Evolutionary conservation across 2,797 vertebrate genomes (phyloP), one percentile per base, ranked within the genome.

Genomic region (Premnoplex brunnescens): DNA sequence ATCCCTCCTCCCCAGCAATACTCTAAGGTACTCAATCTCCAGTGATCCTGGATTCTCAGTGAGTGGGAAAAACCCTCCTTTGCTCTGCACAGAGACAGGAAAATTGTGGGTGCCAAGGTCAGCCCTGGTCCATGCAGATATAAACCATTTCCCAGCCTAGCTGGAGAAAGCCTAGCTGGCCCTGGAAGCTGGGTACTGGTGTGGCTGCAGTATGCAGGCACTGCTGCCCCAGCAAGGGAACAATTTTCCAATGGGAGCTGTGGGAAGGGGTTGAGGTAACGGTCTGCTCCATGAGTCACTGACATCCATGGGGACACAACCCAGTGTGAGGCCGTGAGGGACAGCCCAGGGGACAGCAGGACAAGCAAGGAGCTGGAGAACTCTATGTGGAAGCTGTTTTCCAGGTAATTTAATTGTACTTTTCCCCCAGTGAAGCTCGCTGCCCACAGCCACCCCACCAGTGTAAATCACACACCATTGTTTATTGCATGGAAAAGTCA

Each of bases 181-280:
- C 48, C 52, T 6, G 1, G 39, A 74, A 44, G n/a, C 49, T 74
- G 37, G 17, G 12, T n/a, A 34, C 41, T 7, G 3, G 21, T 56
- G 39, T 82, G 46, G 39, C 48, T 15, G 3, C 1, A 5, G 24
- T 43, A 58, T 3, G 0, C 2, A 1, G 48, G 12, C n/a, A 51
- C 39, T 84, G 27, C 19, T 2, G 0, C 2, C 10, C 28, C 2
- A 0, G 10, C 0, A 0, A 9, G 11, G 16, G 6, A 77, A 71
- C 5, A 17, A 36, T 68, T 88, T 93, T 91, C 56, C 2, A 2
- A 1, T 1, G 1, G 64, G 43, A 90, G 39, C 26, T 66, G 23
- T 41, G 81, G 39, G 1, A 2, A 20, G 17, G 56, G 11, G 6
- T 78, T 88, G 89, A 74, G 23, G 1, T 3, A 88, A 78, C 0